These are phyloP conservation scores for Aelia acuminata DNA, from an alignment of 2,888 invertebrate species.

Conservation along the genomic window DNA sequence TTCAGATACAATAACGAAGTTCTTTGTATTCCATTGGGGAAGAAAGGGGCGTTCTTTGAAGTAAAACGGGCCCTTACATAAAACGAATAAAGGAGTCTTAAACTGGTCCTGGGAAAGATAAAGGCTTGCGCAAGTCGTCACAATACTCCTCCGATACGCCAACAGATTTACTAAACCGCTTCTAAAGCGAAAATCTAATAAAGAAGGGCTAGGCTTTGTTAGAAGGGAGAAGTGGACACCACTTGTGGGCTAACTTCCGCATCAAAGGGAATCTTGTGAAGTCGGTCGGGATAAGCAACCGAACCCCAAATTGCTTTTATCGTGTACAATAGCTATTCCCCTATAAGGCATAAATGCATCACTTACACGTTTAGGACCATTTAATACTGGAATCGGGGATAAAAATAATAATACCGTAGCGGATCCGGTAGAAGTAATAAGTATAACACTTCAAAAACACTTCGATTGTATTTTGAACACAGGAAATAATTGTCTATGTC, in stretches of 20 bases:
- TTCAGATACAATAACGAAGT: constrained; percentile 10
- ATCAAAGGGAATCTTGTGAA: not conserved
- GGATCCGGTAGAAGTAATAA: no score
- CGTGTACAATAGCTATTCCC: not conserved
- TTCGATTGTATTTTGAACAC: no score
- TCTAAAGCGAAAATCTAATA: constrained; percentile 32
- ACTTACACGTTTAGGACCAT: no score
- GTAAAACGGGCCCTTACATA: constrained; percentile 23
- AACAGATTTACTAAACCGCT: constrained; percentile 1
- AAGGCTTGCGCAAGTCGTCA: not conserved
- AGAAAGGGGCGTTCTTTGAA: not conserved
- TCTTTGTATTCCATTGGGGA: not conserved
- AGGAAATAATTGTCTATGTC: no score
- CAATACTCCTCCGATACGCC: constrained; percentile 13
- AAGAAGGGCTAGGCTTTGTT: not conserved
- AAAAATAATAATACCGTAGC: no score
- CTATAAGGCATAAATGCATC: no score
- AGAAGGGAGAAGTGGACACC: no score
- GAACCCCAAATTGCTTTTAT: not conserved
- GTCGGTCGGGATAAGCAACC: not conserved
- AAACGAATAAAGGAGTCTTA: not conserved
- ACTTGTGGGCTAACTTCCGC: not conserved
- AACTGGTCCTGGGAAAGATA: not conserved
- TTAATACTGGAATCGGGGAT: no score
- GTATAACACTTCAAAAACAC: no score